Base-by-base conservation (phyloP, 37 sponge, comb jelly and placozoan genomes). In the Aplysina aerophoba region DNA sequence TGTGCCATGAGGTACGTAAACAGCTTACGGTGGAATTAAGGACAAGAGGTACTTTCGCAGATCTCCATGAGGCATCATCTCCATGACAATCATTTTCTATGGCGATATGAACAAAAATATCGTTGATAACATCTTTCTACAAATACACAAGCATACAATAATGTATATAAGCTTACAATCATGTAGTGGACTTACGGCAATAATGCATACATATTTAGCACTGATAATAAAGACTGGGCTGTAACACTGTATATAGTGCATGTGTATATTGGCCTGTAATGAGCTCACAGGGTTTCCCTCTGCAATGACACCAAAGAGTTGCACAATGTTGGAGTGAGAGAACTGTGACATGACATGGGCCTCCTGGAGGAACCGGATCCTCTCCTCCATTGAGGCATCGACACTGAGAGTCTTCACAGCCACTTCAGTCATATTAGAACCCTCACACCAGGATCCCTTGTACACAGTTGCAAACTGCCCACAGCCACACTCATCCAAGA, bases 311-410 rank as follows among this genome's bases (percentile, higher is more conserved):
- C 78, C 78, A 36, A 53, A 36, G 14, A 75, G 54, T 15, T 75
- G 31, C 24, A 50, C 54, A 22, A 75, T 75, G 53, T 75, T 75
- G 1, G 78, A 24, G 12, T 75, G 78, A 24, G 14, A n/a, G 78
- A 75, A 75, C 54, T 75, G 78, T 41, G 78, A 37, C 78, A 75
- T 75, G 53, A 40, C 54, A 21, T 75, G 78, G 1, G 78, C 78
- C 53, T 75, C 78, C 40, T 75, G 78, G 25, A 75, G 78, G 78
- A 75, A 75, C 78, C 41, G 39, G 53, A 75, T 75, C 24, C 78
- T 30, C 53, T 75, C 78, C 22, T 75, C 37, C 78, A 75, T 41
- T 30, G 21, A 25, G 0, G 78, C 78, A 19, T 24, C 15, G 41
- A 50, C 12, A 16, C 78, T 75, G 54, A 75, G 54, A 1, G 54